A percentile compares a stretch with the other conserved stretches of the same genome.
These are phyloP conservation scores for Strigamia transsilvanica DNA, from an alignment of 2,888 invertebrate genomes.

Conservation along the genomic window DNA sequence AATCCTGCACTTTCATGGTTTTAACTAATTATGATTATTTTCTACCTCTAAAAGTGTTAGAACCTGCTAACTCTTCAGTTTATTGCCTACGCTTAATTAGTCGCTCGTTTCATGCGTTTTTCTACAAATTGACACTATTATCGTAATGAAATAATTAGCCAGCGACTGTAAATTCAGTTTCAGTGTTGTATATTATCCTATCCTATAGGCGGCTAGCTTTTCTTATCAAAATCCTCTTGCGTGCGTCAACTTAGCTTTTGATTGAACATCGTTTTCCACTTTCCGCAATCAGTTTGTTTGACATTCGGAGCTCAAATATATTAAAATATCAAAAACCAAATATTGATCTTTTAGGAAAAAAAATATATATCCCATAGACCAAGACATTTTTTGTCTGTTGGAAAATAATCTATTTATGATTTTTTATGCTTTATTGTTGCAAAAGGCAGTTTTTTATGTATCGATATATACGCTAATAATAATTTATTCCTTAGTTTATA, in stretches of 20 bases:
- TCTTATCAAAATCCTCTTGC: conserved; percentile 26
- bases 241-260: neutral
- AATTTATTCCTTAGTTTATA: neutral
- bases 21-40: neutral
- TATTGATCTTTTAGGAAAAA: neutral
- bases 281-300: neutral
- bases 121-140: too few relatives aligned
- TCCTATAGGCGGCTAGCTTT: neutral
- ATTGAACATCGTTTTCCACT: conserved; percentile 48
- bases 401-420: too few relatives aligned
- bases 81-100: too few relatives aligned
- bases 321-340: conserved; percentile 13
- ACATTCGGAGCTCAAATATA: neutral
- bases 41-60: too few relatives aligned
- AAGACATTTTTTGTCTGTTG: too few relatives aligned
- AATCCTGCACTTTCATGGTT: neutral
- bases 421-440: neutral
- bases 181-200: neutral
- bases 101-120: too few relatives aligned
- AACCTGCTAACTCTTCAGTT: too few relatives aligned
- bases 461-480: neutral
- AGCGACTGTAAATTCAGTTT: neutral
- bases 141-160: too few relatives aligned
- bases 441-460: neutral
- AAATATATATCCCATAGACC: too few relatives aligned